Evolutionary conservation across 2,113 vertebrate species (phyloP).

Genomic region (Pachyramphus minor): DNA sequence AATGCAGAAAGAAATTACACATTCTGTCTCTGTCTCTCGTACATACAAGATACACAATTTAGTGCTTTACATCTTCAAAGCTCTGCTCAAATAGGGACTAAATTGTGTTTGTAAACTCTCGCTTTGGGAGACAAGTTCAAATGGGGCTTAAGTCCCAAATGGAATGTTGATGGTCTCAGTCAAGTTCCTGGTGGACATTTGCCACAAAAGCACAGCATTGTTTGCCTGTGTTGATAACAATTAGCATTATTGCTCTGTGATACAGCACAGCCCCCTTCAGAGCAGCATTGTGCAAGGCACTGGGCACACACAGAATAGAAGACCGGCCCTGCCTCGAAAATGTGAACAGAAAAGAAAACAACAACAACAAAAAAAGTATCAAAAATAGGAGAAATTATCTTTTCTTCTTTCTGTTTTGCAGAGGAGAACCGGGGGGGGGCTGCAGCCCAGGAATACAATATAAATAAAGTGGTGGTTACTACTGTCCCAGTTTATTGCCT

Average conservation of each 20-base stretch:
- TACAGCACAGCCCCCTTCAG: conserved; percentile 17
- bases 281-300: neutral
- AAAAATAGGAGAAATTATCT: neutral
- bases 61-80: conserved; percentile 62
- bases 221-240: conserved; percentile 45
- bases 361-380: neutral
- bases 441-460: neutral
- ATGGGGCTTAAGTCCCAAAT: conserved; percentile 53
- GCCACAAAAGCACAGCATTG: conserved; percentile 52
- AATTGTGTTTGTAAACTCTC: conserved; percentile 63
- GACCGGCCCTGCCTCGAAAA: neutral
- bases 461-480: neutral
- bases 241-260: conserved; percentile 10
- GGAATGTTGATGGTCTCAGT: conserved; percentile 54
- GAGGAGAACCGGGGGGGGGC: neutral
- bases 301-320: neutral
- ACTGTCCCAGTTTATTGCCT: neutral
- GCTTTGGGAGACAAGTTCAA: conserved; percentile 59
- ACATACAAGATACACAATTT: conserved; percentile 55
- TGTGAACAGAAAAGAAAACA: rapidly evolving
- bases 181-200: conserved; percentile 56
- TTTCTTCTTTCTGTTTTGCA: neutral
- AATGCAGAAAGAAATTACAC: conserved; percentile 63
- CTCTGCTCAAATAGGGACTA: conserved; percentile 4
- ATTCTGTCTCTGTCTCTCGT: conserved; percentile 42